Percentiles rank a stretch among this genome's conserved stretches.
Evolutionary conservation across 2,888 invertebrate species (phyloP).

Genomic region (Timema podura): DNA sequence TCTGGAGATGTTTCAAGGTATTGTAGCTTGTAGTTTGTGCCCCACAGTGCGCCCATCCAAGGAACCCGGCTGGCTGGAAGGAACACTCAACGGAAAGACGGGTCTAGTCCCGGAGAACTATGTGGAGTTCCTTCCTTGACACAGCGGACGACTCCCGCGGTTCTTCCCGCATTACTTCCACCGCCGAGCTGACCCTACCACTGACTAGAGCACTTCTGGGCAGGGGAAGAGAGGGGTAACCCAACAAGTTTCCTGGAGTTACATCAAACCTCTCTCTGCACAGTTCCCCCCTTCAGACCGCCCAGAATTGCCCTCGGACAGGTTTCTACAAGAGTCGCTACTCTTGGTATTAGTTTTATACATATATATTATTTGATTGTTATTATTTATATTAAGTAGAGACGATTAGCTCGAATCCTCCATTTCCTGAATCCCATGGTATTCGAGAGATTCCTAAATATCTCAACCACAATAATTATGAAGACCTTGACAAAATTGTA

Average conservation of each 20-base stretch:
- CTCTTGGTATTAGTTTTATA: too few relatives aligned
- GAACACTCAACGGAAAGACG: slow-evolving; percentile 84
- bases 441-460: too few relatives aligned
- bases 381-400: too few relatives aligned
- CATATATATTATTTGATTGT: too few relatives aligned
- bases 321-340: too few relatives aligned
- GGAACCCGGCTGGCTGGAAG: slow-evolving; percentile 98
- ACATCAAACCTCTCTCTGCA: too few relatives aligned
- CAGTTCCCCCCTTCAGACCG: too few relatives aligned
- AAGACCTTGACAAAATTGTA: too few relatives aligned
- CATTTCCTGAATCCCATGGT: too few relatives aligned
- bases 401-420: too few relatives aligned
- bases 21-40: slow-evolving; percentile 23
- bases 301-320: too few relatives aligned
- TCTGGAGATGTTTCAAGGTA: not conserved
- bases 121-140: slow-evolving; percentile 78
- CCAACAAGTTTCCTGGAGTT: not conserved
- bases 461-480: too few relatives aligned
- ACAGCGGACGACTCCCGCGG: not conserved
- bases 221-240: not conserved
- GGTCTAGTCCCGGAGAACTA: slow-evolving; percentile 96
- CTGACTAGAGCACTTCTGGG: not conserved
- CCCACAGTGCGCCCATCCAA: slow-evolving; percentile 77
- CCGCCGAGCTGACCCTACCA: slow-evolving; percentile 8
- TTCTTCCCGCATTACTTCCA: not conserved